Conservation (phyloP, 2,113 vertebrate species). For the Balaeniceps rex region DNA sequence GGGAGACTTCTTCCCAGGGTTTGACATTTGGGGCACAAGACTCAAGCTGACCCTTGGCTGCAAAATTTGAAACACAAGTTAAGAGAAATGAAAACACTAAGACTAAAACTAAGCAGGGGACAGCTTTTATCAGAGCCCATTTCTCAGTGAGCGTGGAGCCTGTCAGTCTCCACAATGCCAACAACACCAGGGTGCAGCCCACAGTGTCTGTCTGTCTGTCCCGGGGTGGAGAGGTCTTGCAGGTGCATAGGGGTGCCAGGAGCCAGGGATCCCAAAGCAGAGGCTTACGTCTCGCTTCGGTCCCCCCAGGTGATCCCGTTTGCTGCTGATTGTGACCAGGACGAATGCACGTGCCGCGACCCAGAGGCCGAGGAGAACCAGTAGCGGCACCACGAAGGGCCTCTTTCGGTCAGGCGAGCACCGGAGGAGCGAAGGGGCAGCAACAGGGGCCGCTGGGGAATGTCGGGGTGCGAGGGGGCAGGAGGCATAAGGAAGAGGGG, state of each 20-base stretch:
- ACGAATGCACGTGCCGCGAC: constrained; percentile 94
- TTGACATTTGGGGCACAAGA: not conserved
- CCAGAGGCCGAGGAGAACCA: constrained; percentile 92
- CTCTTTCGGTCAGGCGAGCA: not conserved
- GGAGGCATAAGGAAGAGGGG: not conserved
- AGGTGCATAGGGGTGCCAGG: rapidly evolving
- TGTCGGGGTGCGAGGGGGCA: not conserved
- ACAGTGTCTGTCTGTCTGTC: rapidly evolving
- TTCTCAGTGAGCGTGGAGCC: not conserved
- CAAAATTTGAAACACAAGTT: not conserved
- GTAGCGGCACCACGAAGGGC: not conserved
- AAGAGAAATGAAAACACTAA: not conserved
- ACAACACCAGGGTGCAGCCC: too few species aligned
- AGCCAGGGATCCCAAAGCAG: not conserved
- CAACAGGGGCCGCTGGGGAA: not conserved
- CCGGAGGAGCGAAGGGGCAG: not conserved
- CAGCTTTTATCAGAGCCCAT: not conserved
- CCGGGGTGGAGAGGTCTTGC: rapidly evolving
- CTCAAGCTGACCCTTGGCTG: not conserved
- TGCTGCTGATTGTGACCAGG: constrained; percentile 89
- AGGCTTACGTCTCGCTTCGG: not conserved
- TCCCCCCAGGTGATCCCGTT: constrained; percentile 88
- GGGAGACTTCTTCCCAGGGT: not conserved
- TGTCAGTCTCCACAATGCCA: not conserved
- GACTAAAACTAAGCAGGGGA: not conserved